Conservation (phyloP, 2,888 invertebrate genomes). For the Netelia fuscicornis region DNA sequence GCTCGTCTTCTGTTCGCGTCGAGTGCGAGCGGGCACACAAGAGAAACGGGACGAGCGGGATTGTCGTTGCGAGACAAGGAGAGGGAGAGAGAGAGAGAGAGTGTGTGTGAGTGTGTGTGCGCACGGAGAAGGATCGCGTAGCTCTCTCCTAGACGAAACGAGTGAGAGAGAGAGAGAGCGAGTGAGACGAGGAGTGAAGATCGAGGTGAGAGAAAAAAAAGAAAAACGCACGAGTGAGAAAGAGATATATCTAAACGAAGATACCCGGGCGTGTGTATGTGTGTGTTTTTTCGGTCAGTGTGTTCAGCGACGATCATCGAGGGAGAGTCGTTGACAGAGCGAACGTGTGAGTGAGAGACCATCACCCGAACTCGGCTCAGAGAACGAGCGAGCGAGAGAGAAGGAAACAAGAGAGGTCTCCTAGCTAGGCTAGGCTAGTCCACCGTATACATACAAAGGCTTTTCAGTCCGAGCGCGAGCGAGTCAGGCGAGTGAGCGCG, state of each 20-base stretch:
- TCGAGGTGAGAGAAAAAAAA: constrained; percentile 59
- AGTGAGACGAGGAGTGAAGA: constrained; percentile 29
- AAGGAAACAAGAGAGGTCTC: constrained; percentile 65
- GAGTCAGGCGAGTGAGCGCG: constrained; percentile 25
- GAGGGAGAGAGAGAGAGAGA: not conserved
- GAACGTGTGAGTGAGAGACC: constrained; percentile 67
- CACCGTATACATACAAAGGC: constrained; percentile 6
- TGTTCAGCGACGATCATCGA: constrained; percentile 13
- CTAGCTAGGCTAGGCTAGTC: constrained; percentile 27
- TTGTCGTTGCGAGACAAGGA: not conserved
- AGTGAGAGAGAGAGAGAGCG: not conserved
- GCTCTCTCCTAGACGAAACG: constrained; percentile 20
- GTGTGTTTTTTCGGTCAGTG: constrained; percentile 16
- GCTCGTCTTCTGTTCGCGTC: not conserved
- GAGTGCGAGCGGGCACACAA: not conserved
- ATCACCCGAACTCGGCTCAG: no score
- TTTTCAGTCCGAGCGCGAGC: constrained; percentile 35
- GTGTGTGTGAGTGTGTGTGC: constrained; percentile 4
- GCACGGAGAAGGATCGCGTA: constrained; percentile 9
- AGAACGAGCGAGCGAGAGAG: constrained; percentile 64
- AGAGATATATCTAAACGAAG: not conserved
- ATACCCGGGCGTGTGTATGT: not conserved
- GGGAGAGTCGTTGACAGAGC: constrained; percentile 2
- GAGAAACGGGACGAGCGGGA: constrained; percentile 8
- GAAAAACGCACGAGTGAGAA: constrained; percentile 5